Evolutionary conservation across 23 tunicate species (phyloP).

Genomic region (Corella eumyota): DNA sequence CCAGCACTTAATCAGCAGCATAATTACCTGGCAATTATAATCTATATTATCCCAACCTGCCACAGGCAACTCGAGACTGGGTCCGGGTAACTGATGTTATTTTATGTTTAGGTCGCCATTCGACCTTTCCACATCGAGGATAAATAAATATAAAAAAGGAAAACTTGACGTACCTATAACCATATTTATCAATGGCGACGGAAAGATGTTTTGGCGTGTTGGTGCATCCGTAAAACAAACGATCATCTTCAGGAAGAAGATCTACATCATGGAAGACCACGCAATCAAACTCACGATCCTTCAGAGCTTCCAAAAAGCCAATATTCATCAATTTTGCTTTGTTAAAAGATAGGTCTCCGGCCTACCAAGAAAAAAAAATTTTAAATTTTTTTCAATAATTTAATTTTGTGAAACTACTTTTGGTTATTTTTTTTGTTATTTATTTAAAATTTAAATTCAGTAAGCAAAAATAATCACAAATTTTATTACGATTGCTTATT

Average conservation of each 20-base stretch:
- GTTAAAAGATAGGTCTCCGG: slow-evolving; percentile 47
- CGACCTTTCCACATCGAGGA: too few species aligned
- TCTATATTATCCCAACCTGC: too few species aligned
- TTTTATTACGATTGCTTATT: too few species aligned
- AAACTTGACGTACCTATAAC: slow-evolving; percentile 46
- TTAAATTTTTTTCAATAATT: too few species aligned
- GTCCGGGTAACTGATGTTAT: too few species aligned
- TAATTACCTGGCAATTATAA: too few species aligned
- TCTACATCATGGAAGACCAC: slow-evolving; percentile 82
- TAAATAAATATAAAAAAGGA: too few species aligned
- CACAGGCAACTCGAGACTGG: too few species aligned
- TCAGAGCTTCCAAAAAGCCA: slow-evolving; percentile 56
- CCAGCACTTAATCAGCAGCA: too few species aligned
- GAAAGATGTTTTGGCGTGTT: slow-evolving; percentile 63
- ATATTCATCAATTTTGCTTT: slow-evolving; percentile 80
- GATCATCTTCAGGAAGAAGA: slow-evolving; percentile 66
- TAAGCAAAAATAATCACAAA: too few species aligned
- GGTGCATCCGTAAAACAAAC: slow-evolving; percentile 41
- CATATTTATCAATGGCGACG: slow-evolving; percentile 73
- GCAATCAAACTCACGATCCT: slow-evolving; percentile 52
- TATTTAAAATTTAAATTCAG: not conserved
- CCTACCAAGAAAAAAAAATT: slow-evolving; percentile 14
- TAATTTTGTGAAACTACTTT: too few species aligned
- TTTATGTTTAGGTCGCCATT: too few species aligned
- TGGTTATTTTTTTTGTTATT: not conserved